Base-by-base conservation (phyloP, 2,888 invertebrate genomes). In the Vanessa cardui region DNA sequence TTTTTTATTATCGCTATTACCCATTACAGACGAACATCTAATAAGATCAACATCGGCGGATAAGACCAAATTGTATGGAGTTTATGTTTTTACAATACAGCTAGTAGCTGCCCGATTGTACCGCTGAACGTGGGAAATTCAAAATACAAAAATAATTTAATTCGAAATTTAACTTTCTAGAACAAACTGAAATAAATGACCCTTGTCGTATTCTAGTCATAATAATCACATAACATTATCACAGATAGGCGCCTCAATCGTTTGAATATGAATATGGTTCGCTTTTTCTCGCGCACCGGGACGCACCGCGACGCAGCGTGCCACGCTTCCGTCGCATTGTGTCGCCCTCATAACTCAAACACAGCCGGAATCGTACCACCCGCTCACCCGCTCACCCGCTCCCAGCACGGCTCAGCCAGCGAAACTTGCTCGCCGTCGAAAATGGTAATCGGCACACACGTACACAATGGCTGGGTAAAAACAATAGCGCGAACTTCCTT, bases 381-480 rank as follows among this genome's bases (percentile, higher is more conserved):
- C 54, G n/a, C 54, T 56, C 31, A n/a, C 54, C 26, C 54, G 54
- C n/a, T 54, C 31, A 33, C 49, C 26, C 49, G 61, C 15, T n/a
- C 18, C 59, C 62, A 33, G n/a, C 49, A 49, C 49, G 39, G 62
- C 31, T 18, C 45, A 44, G 52, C 44, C 52, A 54, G 33, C 52
- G 39, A 62, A 52, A 62, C 62, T 62, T 62, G 26, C 50, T 50
- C 31, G 16, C 62, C 62, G 44, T 20, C 62, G 62, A 62, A 52
- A 52, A 67, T 59, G 64, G 64, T 68, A 68, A 61, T 68, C 67
- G 15, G 33, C 64, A 69, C 65, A 64, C 56, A 65, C 62, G 62
- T 52, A 62, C 62, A 69, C 65, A 69, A 69, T 69, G 44, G 62
- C 50, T 58, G 45, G 18, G 46, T 58, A 65, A 69, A 69, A 69